Conservation (phyloP, 2,113 vertebrate genomes). For the Hydrolagus affinis region DNA sequence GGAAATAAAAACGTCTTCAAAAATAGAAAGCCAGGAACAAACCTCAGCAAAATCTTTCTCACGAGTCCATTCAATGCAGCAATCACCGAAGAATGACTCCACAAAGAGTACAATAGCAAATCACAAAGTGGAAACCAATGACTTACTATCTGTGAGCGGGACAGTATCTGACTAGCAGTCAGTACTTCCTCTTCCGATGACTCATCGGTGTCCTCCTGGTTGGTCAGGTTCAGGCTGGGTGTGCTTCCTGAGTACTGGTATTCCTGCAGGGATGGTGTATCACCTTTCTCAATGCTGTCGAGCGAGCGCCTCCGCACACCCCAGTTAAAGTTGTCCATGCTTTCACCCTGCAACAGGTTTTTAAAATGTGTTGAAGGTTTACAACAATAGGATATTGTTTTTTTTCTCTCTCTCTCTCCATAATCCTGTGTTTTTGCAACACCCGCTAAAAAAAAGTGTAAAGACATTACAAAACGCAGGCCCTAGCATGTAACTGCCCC, state of each 20-base stretch:
- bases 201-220: slow-evolving; percentile 95
- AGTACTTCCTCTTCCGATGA: slow-evolving; percentile 96
- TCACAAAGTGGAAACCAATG: slow-evolving; percentile 46
- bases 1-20: no score
- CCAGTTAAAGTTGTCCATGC: slow-evolving; percentile 99
- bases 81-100: background rate
- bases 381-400: background rate
- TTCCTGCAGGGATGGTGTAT: slow-evolving; percentile 88
- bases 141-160: slow-evolving; percentile 79
- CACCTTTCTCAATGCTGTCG: slow-evolving; percentile 96
- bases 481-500: no score
- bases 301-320: slow-evolving; percentile 90
- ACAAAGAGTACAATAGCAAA: background rate
- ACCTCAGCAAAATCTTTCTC: background rate
- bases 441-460: background rate
- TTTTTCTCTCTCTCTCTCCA: no score
- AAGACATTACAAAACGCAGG: background rate
- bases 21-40: no score
- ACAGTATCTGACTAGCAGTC: slow-evolving; percentile 91
- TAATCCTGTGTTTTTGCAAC: background rate
- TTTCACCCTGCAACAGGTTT: slow-evolving; percentile 71
- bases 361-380: background rate
- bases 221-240: slow-evolving; percentile 89
- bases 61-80: background rate
- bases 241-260: slow-evolving; percentile 88